Percentiles rank a stretch among this genome's conserved stretches.
Evolutionary conservation across 2,113 vertebrate species (phyloP).

Genomic region (Micronisus gabar): DNA sequence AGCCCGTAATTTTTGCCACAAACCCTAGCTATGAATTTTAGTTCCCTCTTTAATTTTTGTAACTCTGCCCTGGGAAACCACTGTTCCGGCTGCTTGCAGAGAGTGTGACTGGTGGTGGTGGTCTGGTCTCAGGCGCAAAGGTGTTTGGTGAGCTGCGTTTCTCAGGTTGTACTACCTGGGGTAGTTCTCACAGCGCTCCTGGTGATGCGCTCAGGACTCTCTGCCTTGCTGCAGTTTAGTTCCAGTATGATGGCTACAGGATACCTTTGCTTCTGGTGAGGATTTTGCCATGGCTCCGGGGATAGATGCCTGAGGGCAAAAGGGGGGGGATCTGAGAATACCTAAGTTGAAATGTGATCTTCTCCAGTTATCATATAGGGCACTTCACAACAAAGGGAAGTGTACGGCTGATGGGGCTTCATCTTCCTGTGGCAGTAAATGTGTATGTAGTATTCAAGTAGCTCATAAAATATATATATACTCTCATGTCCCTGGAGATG

Average conservation of each 20-base stretch:
- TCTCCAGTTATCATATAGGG: neutral
- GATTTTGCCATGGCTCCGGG: neutral
- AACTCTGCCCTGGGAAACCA: neutral
- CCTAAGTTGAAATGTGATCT: neutral
- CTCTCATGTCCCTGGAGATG: neutral
- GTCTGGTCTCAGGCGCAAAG: rapidly evolving
- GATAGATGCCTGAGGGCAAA: neutral
- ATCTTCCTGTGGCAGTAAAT: neutral
- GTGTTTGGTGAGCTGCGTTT: rapidly evolving
- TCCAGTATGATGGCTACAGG: neutral
- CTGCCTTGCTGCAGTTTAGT: neutral
- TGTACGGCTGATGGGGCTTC: neutral
- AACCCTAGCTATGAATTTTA: neutral
- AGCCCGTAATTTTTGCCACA: neutral
- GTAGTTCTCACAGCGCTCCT: rapidly evolving
- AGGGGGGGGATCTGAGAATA: neutral
- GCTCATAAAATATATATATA: neutral
- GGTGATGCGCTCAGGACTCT: neutral
- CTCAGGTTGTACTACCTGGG: neutral
- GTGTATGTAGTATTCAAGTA: neutral
- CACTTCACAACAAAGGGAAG: neutral
- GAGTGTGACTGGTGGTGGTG: neutral
- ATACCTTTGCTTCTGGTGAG: neutral
- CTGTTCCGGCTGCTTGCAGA: neutral
- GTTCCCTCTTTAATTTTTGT: neutral